Percentiles rank a stretch among this genome's conserved stretches.
Conservation (phyloP, 2,113 vertebrate genomes). For the Urocynchramus pylzowi region DNA sequence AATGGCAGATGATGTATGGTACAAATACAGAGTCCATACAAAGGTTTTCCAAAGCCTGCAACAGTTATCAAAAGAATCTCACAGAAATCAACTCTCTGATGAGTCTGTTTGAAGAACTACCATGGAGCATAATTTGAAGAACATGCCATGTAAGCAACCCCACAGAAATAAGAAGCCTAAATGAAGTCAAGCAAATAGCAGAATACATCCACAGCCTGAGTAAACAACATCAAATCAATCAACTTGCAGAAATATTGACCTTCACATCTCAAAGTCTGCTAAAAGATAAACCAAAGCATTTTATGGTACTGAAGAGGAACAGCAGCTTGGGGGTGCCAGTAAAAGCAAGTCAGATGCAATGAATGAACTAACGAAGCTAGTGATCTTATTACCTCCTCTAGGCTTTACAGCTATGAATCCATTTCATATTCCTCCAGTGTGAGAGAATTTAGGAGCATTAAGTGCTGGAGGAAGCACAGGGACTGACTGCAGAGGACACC, state of each 20-base stretch:
- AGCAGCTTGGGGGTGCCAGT: not conserved
- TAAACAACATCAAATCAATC: not conserved
- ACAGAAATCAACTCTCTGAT: not conserved
- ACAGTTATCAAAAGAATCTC: not conserved
- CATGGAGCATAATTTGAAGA: not conserved
- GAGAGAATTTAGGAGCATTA: not conserved
- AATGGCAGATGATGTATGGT: not conserved
- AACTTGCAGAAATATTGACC: not conserved
- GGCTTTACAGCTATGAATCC: not conserved
- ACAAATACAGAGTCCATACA: not conserved
- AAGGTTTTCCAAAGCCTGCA: not conserved
- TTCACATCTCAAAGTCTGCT: not conserved
- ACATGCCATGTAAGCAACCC: not conserved
- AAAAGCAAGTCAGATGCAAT: not conserved
- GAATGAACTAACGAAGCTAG: not conserved
- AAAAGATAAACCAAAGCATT: not conserved
- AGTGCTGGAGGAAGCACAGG: not conserved
- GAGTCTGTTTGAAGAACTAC: not conserved
- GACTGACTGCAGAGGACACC: not conserved
- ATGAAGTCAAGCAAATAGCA: not conserved
- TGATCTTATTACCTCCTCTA: constrained; percentile 1
- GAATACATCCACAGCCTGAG: not conserved
- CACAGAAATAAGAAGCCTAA: not conserved
- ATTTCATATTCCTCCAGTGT: not conserved
- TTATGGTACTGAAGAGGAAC: not conserved